phyloP scores from a whole-genome alignment of 2,888 invertebrate species.

The Sarcophaga rosellei region DNA sequence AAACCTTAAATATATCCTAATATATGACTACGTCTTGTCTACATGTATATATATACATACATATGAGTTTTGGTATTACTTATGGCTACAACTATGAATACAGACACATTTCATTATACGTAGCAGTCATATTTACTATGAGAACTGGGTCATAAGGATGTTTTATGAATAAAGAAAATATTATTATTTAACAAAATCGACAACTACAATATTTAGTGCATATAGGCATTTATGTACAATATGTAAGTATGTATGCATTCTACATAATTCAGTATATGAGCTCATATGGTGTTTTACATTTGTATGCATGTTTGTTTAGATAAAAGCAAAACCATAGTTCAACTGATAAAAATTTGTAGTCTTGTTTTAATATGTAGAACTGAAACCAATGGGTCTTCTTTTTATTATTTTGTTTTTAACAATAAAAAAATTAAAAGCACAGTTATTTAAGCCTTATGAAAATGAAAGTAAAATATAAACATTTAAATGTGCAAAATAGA shows the following conservation, averaged over 20 bases:
- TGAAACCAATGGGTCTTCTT: neutral
- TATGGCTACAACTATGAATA: conserved; percentile 35
- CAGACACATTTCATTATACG: neutral
- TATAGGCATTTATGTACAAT: neutral
- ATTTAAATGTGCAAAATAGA: conserved; percentile 30
- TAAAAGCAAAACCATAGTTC: conserved; percentile 20
- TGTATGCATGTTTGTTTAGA: neutral
- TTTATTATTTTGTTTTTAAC: conserved; percentile 4
- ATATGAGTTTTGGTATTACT: conserved; percentile 33
- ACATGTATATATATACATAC: neutral
- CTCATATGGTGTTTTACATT: neutral
- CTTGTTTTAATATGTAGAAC: conserved; percentile 13
- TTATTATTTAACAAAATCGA: conserved; percentile 66
- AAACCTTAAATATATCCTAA: conserved; percentile 11
- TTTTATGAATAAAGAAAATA: conserved; percentile 63
- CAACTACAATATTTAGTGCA: conserved; percentile 16
- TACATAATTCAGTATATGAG: conserved; percentile 3
- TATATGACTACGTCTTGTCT: neutral
- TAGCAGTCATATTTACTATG: conserved; percentile 24
- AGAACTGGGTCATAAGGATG: conserved; percentile 65
- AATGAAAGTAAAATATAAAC: conserved; percentile 28
- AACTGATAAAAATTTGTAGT: conserved; percentile 60
- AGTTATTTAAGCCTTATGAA: conserved; percentile 32
- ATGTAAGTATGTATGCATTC: neutral
- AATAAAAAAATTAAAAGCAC: neutral